A percentile compares a stretch with the other conserved stretches of the same genome.
Conservation (phyloP, 2,113 vertebrate species). For the Catharus bicknelli region DNA sequence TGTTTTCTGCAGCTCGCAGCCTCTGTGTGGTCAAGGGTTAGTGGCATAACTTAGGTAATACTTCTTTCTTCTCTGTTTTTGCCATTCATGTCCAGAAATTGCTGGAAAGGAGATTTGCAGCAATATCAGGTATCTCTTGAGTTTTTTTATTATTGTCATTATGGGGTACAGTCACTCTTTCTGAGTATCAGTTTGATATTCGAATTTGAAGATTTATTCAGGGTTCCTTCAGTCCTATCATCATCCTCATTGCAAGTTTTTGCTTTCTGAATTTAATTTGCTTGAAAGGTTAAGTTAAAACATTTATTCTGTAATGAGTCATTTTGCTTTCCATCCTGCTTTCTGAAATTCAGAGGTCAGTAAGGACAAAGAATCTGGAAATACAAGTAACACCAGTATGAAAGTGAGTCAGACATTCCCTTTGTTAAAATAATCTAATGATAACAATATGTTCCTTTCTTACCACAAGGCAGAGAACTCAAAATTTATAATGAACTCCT, state of each 20-base stretch:
- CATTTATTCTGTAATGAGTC: neutral
- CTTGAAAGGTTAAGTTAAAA: neutral
- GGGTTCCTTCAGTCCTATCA: neutral
- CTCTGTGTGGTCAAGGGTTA: neutral
- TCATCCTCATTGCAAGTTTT: neutral
- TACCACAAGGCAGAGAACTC: neutral
- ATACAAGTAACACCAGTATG: neutral
- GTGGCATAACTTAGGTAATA: neutral
- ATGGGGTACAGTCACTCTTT: neutral
- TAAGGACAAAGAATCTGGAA: conserved; percentile 11
- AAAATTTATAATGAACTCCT: neutral
- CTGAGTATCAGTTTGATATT: neutral
- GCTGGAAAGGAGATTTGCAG: neutral
- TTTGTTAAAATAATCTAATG: conserved; percentile 3
- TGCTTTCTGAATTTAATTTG: neutral
- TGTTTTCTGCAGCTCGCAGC: neutral
- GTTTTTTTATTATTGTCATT: neutral
- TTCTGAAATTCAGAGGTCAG: conserved; percentile 14
- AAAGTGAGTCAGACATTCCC: conserved; percentile 13
- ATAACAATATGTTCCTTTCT: conserved; percentile 19
- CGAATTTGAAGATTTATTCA: neutral
- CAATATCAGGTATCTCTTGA: neutral
- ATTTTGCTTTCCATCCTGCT: neutral
- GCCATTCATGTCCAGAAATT: neutral
- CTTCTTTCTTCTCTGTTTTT: neutral